Base-by-base conservation (phyloP, 2,888 invertebrate species). In the Abscondita cerata region DNA sequence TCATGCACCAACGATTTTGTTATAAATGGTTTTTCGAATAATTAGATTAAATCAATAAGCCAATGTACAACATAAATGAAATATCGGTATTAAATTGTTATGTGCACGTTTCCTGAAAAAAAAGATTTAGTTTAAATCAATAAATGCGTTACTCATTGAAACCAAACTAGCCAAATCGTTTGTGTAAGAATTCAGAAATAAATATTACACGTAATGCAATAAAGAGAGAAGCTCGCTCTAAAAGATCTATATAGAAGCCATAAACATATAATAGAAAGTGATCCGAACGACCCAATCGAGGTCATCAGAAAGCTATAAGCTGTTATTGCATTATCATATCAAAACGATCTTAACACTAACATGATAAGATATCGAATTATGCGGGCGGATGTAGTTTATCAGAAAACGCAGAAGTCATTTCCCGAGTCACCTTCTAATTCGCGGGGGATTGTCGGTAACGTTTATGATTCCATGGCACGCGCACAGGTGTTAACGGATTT, bases 251-350 rank as follows among this genome's bases (percentile, higher is more conserved):
- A 62, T 58, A 62, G 54, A 50, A 50, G 58, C 52, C 52, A 62
- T 62, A 62, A 62, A 58, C 58, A 62, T 62, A 62, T 62, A 62
- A 62, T 62, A 62, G 62, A 62, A 62, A 62, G 58, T 62, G 62
- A 62, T 62, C 62, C 54, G 50, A 62, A 62, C 62, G 58, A 58
- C 48, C 58, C 58, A 62, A 62, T 62, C 58, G 62, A 50, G 62
- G 62, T 62, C 62, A 62, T 62, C 62, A 62, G 62, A 62, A 62
- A 62, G 58, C 62, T 62, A 62, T 62, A 58, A 62, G 58, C 58
- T 54, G 58, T 62, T 62, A 62, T 62, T 62, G 62, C 62, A 62
- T 62, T 62, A 62, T 62, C 62, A 62, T 62, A 62, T 58, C 58
- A 54, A 62, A 62, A 62, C 62, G 62, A 62, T 62, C 62, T 58